A percentile compares a stretch with the other conserved stretches of the same genome.
Evolutionary conservation across 2,888 invertebrate species (phyloP).

Genomic region (Papilio gigon): DNA sequence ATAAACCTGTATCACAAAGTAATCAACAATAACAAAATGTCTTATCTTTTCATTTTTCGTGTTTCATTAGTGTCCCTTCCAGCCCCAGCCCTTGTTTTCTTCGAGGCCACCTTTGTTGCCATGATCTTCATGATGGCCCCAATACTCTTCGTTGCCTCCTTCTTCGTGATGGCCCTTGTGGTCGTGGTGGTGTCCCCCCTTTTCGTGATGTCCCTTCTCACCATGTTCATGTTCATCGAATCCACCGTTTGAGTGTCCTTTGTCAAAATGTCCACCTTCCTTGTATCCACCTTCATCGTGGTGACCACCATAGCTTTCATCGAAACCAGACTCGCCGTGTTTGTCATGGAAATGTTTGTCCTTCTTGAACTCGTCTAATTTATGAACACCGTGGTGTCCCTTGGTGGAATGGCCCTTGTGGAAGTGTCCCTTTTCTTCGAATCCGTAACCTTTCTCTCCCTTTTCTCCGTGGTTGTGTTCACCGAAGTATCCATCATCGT

Average conservation of each 20-base stretch:
- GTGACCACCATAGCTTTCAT: slow-evolving; percentile 89
- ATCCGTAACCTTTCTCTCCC: slow-evolving; percentile 83
- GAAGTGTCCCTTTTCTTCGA: slow-evolving; percentile 85
- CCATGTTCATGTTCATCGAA: slow-evolving; percentile 90
- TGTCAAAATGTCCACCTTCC: slow-evolving; percentile 90
- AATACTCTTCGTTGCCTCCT: slow-evolving; percentile 88
- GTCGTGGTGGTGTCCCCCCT: slow-evolving; percentile 89
- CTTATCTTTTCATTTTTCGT: slow-evolving; percentile 15
- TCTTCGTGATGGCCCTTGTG: slow-evolving; percentile 90
- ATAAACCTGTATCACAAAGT: slow-evolving; percentile 44
- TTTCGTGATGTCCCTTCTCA: slow-evolving; percentile 89
- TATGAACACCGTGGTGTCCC: slow-evolving; percentile 92
- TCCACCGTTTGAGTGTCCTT: slow-evolving; percentile 88
- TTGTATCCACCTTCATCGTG: slow-evolving; percentile 89
- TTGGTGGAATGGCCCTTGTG: slow-evolving; percentile 93
- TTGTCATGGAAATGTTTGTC: slow-evolving; percentile 94
- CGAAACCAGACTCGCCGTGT: slow-evolving; percentile 90
- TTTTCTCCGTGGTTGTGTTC: slow-evolving; percentile 85
- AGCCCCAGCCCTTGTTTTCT: slow-evolving; percentile 90
- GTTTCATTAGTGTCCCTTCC: slow-evolving; percentile 72
- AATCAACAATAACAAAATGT: slow-evolving; percentile 43
- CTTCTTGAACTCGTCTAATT: slow-evolving; percentile 92
- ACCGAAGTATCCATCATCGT: slow-evolving; percentile 85
- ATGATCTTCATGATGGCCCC: slow-evolving; percentile 86
- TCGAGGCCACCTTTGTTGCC: slow-evolving; percentile 90